Evolutionary conservation across 2,888 invertebrate genomes (phyloP).

Genomic region (Beris chalybata): DNA sequence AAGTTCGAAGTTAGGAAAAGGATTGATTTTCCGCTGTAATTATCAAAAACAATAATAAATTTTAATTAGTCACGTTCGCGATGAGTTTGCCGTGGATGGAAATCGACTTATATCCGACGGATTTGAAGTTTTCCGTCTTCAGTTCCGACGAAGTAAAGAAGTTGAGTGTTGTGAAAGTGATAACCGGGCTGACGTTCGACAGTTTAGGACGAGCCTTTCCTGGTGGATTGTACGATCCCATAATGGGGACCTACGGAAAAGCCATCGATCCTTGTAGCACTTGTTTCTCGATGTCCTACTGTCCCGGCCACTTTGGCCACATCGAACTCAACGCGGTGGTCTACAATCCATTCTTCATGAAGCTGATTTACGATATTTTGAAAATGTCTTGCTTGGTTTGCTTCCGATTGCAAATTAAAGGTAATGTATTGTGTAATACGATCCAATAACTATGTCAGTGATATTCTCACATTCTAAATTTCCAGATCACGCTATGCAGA

Average conservation of each 20-base stretch:
- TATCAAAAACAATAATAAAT: too few relatives aligned
- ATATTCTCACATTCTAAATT: conserved; percentile 21
- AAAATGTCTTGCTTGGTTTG: conserved; percentile 73
- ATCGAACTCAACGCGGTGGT: conserved; percentile 87
- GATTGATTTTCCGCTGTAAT: too few relatives aligned
- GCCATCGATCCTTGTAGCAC: conserved; percentile 73
- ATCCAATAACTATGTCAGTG: too few relatives aligned
- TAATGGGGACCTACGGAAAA: conserved; percentile 64
- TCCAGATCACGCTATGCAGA: conserved; percentile 53
- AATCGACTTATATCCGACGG: conserved; percentile 50
- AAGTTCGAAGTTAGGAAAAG: too few relatives aligned
- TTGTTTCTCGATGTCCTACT: conserved; percentile 69
- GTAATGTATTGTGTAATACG: conserved; percentile 48
- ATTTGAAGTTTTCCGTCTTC: conserved; percentile 70
- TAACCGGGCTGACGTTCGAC: conserved; percentile 79
- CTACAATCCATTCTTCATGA: conserved; percentile 87
- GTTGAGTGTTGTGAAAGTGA: conserved; percentile 79
- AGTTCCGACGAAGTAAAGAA: conserved; percentile 74
- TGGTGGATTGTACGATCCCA: conserved; percentile 89
- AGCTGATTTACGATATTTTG: conserved; percentile 68
- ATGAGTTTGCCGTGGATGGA: conserved; percentile 39
- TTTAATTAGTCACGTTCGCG: not conserved
- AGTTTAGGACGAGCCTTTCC: conserved; percentile 76
- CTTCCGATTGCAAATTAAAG: conserved; percentile 67
- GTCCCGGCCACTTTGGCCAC: conserved; percentile 94